Conservation (phyloP, 2,797 vertebrate genomes). For the Scarus forsteni region DNA sequence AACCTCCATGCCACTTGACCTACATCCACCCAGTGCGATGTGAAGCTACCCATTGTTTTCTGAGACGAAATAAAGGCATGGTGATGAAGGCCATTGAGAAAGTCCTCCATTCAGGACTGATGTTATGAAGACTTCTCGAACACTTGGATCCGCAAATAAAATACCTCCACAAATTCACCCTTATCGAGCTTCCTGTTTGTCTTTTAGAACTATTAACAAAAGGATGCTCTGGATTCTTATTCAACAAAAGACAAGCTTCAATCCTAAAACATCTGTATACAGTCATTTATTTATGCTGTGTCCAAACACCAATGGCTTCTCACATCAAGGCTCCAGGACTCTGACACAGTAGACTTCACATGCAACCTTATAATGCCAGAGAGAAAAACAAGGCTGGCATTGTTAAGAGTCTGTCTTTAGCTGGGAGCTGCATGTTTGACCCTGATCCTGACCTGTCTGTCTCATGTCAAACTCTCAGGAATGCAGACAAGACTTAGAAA, state of each 20-base stretch:
- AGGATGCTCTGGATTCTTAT: not conserved
- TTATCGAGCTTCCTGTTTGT: not conserved
- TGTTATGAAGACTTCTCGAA: not conserved
- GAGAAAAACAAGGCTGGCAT: constrained; percentile 43
- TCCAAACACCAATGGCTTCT: constrained; percentile 25
- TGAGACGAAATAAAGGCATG: constrained; percentile 20
- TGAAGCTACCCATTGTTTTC: not conserved
- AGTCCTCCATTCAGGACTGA: not conserved
- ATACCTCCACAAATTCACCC: too few relatives aligned
- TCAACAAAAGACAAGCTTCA: not conserved
- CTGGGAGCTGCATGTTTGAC: constrained; percentile 38
- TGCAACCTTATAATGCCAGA: constrained; percentile 24
- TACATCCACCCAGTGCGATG: constrained; percentile 9
- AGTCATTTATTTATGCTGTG: not conserved
- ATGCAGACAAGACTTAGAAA: constrained; percentile 21
- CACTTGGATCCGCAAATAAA: not conserved
- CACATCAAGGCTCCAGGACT: constrained; percentile 17
- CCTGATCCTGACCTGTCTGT: constrained; percentile 20
- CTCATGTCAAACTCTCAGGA: constrained; percentile 39
- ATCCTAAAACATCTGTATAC: not conserved
- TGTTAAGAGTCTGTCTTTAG: constrained; percentile 36
- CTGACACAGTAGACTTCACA: constrained; percentile 21
- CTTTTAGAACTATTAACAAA: not conserved
- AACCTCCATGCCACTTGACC: constrained; percentile 8
- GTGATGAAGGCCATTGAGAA: constrained; percentile 5